Conservation (phyloP, 2,113 vertebrate species). For the Chlamydotis undulata region DNA sequence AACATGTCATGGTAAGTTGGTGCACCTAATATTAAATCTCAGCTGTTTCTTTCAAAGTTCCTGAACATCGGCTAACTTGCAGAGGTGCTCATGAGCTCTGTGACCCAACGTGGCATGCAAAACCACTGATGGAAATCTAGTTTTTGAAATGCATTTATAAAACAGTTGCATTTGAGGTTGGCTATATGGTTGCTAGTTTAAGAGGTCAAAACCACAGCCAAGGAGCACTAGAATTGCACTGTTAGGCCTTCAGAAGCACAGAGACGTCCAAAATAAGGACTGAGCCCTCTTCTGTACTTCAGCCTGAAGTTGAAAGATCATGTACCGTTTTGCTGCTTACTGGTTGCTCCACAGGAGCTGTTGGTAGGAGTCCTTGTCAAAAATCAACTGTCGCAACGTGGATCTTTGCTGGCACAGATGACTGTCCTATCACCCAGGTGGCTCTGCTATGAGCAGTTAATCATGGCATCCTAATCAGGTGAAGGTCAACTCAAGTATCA, state of each 20-base stretch:
- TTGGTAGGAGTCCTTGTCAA: neutral
- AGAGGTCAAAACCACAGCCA: neutral
- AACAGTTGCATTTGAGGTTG: neutral
- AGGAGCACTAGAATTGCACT: neutral
- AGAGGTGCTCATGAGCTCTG: neutral
- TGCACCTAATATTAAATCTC: constrained; percentile 71
- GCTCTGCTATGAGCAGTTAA: neutral
- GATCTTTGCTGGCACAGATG: neutral
- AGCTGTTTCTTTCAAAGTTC: constrained; percentile 72
- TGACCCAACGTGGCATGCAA: rapidly evolving
- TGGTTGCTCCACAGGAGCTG: neutral
- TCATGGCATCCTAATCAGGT: neutral
- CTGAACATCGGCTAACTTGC: neutral
- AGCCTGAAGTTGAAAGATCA: neutral
- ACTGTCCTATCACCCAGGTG: neutral
- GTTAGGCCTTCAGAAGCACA: neutral
- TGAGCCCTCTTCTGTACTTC: neutral
- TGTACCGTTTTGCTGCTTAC: neutral
- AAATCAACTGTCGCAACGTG: neutral
- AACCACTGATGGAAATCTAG: neutral
- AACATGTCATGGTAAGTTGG: constrained; percentile 70
- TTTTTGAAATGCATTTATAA: neutral
- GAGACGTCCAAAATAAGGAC: neutral
- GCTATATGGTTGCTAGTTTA: neutral
- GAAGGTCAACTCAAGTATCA: neutral